Percentiles rank a stretch among this genome's conserved stretches.
Evolutionary conservation across 2,113 vertebrate species (phyloP).

Genomic region (Callopanchax toddi): DNA sequence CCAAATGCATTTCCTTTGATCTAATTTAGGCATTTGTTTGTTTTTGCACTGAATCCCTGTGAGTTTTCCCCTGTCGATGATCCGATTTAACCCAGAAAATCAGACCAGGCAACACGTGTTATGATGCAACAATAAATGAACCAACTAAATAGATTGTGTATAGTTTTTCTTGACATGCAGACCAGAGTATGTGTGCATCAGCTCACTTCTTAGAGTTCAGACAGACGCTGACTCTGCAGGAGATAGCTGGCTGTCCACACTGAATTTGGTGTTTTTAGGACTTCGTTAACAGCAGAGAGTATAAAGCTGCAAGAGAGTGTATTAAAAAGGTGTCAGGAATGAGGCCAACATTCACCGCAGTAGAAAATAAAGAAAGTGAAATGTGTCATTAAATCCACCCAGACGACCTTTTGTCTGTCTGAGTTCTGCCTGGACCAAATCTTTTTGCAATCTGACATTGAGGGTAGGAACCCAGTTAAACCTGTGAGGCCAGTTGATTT

Average conservation of each 20-base stretch:
- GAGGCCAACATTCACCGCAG: conserved; percentile 10
- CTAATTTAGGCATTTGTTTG: conserved; percentile 46
- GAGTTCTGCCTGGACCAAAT: conserved; percentile 61
- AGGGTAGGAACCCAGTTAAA: background rate
- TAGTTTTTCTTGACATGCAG: conserved; percentile 3
- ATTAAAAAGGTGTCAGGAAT: conserved; percentile 8
- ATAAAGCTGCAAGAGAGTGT: background rate
- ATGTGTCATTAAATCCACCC: conserved; percentile 60
- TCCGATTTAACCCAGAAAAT: conserved; percentile 20
- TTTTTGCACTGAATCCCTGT: conserved; percentile 31
- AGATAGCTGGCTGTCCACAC: conserved; percentile 47
- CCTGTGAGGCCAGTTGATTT: no score
- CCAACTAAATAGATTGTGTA: background rate
- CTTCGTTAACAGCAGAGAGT: conserved; percentile 55
- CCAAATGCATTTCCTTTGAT: conserved; percentile 56
- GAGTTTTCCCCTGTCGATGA: conserved; percentile 22
- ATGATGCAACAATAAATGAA: no score
- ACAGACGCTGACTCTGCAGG: conserved; percentile 63
- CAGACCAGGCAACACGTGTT: no score
- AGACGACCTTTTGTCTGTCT: conserved; percentile 58
- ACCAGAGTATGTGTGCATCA: conserved; percentile 65
- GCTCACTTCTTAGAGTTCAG: conserved; percentile 51
- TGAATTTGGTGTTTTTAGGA: conserved; percentile 57
- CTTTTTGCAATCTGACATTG: conserved; percentile 54
- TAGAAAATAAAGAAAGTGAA: background rate